Conservation (phyloP, 2,888 invertebrate species). For the Adelphocoris suturalis region DNA sequence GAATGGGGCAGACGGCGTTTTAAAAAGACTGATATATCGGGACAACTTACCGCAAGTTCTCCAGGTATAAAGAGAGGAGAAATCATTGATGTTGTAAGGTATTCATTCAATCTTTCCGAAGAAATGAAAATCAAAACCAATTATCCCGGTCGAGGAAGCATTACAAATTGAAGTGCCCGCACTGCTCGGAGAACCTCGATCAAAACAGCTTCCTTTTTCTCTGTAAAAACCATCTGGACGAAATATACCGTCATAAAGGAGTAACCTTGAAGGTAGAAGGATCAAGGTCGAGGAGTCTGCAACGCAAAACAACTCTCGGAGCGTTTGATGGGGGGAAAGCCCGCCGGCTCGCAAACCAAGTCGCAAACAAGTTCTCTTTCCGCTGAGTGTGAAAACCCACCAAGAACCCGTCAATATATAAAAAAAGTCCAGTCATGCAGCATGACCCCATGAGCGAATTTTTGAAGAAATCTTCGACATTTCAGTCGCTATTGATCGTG, state of each 20-base stretch:
- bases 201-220: constrained; percentile 14
- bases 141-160: background rate
- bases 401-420: too few species aligned
- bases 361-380: too few species aligned
- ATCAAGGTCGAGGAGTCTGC: constrained; percentile 21
- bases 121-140: constrained; percentile 36
- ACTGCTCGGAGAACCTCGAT: background rate
- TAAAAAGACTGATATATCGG: too few species aligned
- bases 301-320: constrained; percentile 19
- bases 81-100: background rate
- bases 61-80: background rate
- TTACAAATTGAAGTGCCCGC: constrained; percentile 1
- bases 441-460: too few species aligned
- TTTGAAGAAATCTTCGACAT: too few species aligned
- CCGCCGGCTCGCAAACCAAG: too few species aligned
- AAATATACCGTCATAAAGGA: background rate
- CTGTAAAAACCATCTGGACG: background rate
- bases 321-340: background rate
- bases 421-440: too few species aligned
- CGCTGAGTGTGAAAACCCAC: too few species aligned
- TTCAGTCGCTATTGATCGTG: too few species aligned
- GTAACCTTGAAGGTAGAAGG: background rate
- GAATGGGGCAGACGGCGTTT: too few species aligned
- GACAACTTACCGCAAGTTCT: too few species aligned
- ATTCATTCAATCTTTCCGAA: background rate